A percentile compares a stretch with the other conserved stretches of the same genome.
Evolutionary conservation across 2,888 invertebrate species (phyloP).

Genomic region (Glyphotaelius pellucidus): DNA sequence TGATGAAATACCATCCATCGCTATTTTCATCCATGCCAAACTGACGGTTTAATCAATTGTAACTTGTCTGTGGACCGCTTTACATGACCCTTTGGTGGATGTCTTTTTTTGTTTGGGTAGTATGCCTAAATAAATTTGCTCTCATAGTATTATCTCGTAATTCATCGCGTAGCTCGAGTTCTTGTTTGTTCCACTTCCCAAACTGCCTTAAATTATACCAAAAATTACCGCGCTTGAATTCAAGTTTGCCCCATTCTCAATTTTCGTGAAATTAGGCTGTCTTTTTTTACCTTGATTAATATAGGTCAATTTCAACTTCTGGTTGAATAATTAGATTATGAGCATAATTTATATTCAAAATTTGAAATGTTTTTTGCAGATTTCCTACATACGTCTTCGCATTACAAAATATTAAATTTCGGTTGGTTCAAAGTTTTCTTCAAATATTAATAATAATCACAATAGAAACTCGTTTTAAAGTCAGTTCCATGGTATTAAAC

Average conservation of each 20-base stretch:
- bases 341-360: not conserved
- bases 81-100: slow-evolving; percentile 31
- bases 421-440: not conserved
- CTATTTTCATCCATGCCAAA: not conserved
- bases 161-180: slow-evolving; percentile 36
- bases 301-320: not conserved
- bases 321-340: not conserved
- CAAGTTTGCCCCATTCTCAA: not conserved
- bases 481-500: not conserved
- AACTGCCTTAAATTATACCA: slow-evolving; percentile 31
- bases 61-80: not conserved
- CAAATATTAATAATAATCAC: not conserved
- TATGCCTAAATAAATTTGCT: slow-evolving; percentile 58
- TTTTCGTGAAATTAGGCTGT: not conserved
- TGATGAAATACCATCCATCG: not conserved
- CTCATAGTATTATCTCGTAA: slow-evolving; percentile 34
- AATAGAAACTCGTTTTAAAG: not conserved
- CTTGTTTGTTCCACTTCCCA: slow-evolving; percentile 18
- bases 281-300: not conserved
- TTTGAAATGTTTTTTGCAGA: not conserved
- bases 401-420: not conserved
- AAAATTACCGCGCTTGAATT: slow-evolving; percentile 23
- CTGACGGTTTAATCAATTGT: not conserved
- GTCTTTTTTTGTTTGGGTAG: slow-evolving; percentile 47
- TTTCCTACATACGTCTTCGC: not conserved